Evolutionary conservation across 2,113 vertebrate species (phyloP).

Genomic region (Ptychochromis oligacanthus): DNA sequence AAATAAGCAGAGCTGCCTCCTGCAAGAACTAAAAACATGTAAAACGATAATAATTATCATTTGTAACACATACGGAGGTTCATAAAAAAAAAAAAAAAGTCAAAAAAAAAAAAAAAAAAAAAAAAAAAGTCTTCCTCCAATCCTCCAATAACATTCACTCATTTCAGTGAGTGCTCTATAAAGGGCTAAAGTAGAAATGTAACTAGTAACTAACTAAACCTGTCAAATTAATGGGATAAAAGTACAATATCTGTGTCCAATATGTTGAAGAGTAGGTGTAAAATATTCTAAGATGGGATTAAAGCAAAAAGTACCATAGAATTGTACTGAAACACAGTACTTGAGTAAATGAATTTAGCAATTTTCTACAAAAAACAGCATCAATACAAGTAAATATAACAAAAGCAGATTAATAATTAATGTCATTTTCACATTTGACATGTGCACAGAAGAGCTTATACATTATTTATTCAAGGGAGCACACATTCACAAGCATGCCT

Average conservation of each 20-base stretch:
- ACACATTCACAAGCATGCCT: not conserved
- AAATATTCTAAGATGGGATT: not conserved
- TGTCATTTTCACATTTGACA: not conserved
- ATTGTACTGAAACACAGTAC: not conserved
- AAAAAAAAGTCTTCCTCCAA: not conserved
- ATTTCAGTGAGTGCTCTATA: fast-evolving
- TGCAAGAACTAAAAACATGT: no score
- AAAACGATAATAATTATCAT: no score
- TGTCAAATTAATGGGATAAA: not conserved
- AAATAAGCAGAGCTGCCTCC: no score
- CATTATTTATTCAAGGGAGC: not conserved
- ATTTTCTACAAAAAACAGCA: not conserved
- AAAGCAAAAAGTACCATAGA: not conserved
- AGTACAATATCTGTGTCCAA: not conserved
- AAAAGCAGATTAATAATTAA: not conserved
- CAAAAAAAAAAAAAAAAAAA: fast-evolving
- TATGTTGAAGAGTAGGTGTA: not conserved
- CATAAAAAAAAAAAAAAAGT: not conserved
- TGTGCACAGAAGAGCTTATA: not conserved
- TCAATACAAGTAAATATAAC: not conserved
- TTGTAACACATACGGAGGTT: not conserved
- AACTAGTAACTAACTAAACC: not conserved
- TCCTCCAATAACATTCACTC: not conserved
- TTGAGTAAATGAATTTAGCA: not conserved
- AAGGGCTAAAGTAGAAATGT: not conserved